phyloP scores from a whole-genome alignment of 2,888 invertebrate species.

The Dastarcus helophoroides region DNA sequence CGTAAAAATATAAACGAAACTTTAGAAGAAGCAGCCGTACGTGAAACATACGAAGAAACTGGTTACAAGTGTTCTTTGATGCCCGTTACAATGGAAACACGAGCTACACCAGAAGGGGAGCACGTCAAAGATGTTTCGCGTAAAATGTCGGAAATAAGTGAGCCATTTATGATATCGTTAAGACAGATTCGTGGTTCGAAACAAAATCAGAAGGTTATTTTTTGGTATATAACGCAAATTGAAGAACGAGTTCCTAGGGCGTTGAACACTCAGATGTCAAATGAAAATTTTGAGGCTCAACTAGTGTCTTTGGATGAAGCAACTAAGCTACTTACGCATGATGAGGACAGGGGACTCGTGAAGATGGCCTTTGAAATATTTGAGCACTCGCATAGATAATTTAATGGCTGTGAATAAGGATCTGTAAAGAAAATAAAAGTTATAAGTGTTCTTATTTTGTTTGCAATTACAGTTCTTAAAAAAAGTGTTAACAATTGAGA shows the following conservation, averaged over 20 bases:
- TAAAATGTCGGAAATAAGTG: not conserved
- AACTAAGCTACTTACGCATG: not conserved
- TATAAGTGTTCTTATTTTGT: no score
- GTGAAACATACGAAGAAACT: conserved; percentile 1
- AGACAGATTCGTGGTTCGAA: not conserved
- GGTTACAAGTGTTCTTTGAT: conserved; percentile 1
- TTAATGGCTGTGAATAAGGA: no score
- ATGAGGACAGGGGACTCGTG: not conserved
- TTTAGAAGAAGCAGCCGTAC: not conserved
- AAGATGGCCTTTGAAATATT: not conserved
- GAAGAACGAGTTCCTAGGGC: not conserved
- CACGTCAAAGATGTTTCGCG: not conserved
- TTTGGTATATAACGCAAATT: not conserved
- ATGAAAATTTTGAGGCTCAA: conserved; percentile 1
- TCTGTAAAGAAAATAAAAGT: no score
- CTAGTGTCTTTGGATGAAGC: conserved; percentile 1
- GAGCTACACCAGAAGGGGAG: not conserved
- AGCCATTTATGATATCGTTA: not conserved
- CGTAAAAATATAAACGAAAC: not conserved
- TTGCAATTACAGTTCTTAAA: no score
- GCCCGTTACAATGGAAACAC: conserved; percentile 1
- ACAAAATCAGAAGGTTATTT: not conserved
- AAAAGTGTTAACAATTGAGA: no score
- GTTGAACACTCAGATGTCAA: conserved; percentile 1
- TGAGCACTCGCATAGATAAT: no score